Evolutionary conservation across 2,113 vertebrate species (phyloP).

Genomic region (Mormoops blainvillei): DNA sequence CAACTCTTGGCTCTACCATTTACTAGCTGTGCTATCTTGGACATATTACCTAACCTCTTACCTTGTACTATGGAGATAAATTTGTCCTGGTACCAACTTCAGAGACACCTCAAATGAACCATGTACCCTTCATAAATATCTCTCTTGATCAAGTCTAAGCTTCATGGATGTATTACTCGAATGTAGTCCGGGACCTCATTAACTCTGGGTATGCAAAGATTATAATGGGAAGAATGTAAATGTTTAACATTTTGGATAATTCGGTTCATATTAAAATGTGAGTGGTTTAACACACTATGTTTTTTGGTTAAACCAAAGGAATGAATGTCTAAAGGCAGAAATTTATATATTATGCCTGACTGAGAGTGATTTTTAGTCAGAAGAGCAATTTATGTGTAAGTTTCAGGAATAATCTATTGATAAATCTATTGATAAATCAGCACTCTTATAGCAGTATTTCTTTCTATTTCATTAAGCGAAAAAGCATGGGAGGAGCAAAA

Average conservation of each 20-base stretch:
- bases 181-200: background rate
- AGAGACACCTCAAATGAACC: background rate
- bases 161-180: background rate
- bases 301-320: background rate
- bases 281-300: background rate
- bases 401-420: background rate
- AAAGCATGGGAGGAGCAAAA: background rate
- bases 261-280: background rate
- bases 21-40: background rate
- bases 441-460: background rate
- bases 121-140: background rate
- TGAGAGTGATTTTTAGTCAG: background rate
- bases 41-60: background rate
- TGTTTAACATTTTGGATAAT: background rate
- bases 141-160: background rate
- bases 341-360: background rate
- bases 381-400: background rate
- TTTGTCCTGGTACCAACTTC: background rate
- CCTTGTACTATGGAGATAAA: background rate
- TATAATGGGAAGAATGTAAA: background rate
- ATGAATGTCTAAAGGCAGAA: background rate
- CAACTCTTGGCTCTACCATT: background rate
- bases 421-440: background rate
- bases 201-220: background rate
- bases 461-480: background rate